Evolutionary conservation across 2,888 invertebrate species (phyloP), one percentile per base, ranked within the genome.

Genomic region (Crocallis elinguaria): DNA sequence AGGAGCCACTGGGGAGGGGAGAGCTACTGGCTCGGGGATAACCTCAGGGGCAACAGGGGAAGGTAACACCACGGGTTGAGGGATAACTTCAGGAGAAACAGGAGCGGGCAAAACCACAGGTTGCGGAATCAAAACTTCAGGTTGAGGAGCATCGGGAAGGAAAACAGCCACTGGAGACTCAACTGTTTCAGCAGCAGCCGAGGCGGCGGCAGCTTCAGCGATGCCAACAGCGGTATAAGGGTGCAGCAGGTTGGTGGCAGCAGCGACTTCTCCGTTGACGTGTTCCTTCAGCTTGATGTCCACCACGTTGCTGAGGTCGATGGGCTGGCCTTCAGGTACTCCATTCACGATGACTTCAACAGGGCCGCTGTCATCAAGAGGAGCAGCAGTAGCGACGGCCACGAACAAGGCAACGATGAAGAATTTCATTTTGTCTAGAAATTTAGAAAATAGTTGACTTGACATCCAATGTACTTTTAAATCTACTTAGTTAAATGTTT

Each of bases 331-430:
- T 9, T 84, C 78, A 0, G 78, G 66, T 0, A 83, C 67, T 7
- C 84, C 85, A 35, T 86, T 84, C 9, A 87, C 78, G 17, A 82
- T 71, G 33, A 86, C 61, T 41, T 86, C 82, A 1, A 86, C 79
- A 0, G 77, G 69, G 0, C 76, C 77, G 7, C 49, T 60, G 2
- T 77, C 74, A 13, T 68, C 67, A 3, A 60, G 19, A 0, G 88
- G 86, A 3, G 67, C 65, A 13, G 83, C 79, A 19, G 75, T 53
- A 12, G 79, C 84, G 2, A 68, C 73, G 41, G 76, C 84, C 57
- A 85, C 75, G 49, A 86, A 78, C 12, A 88, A 45, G 45, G 79
- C 69, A 42, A 88, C 55, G 37, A 86, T 46, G 16, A 86, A 62
- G 19, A 81, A 53, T 68, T 85, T 85, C 89, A 88, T 88, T 49